Evolutionary conservation across 2,888 invertebrate genomes (phyloP).

Genomic region (Leucophenga montana): DNA sequence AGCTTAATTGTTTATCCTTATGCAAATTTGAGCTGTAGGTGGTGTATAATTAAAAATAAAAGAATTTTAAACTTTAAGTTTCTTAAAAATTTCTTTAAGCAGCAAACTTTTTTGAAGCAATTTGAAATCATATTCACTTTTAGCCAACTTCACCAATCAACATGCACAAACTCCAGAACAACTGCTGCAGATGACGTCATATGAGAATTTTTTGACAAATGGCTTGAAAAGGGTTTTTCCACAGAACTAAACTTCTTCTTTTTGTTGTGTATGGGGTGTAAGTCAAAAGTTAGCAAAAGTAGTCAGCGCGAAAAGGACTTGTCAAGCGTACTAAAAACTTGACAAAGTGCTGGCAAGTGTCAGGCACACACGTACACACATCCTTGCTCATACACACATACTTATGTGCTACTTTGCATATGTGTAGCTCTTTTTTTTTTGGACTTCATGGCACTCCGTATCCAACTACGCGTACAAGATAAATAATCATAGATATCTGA

Average conservation of each 20-base stretch:
- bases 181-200: slow-evolving; percentile 56
- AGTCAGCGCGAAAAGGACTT: slow-evolving; percentile 38
- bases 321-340: slow-evolving; percentile 65
- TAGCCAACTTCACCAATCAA: not conserved
- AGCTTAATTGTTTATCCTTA: slow-evolving; percentile 58
- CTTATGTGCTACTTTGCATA: slow-evolving; percentile 50
- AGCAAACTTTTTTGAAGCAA: not conserved
- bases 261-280: too few relatives aligned
- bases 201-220: slow-evolving; percentile 60
- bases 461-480: slow-evolving; percentile 65
- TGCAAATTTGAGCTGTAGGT: slow-evolving; percentile 54
- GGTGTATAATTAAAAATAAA: slow-evolving; percentile 42
- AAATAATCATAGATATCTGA: slow-evolving; percentile 61
- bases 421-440: slow-evolving; percentile 39
- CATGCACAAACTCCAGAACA: not conserved
- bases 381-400: slow-evolving; percentile 37
- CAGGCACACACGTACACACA: slow-evolving; percentile 44
- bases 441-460: slow-evolving; percentile 39
- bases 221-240: slow-evolving; percentile 49
- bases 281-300: slow-evolving; percentile 35
- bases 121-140: too few relatives aligned
- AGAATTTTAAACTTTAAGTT: slow-evolving; percentile 24
- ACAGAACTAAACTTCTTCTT: not conserved
- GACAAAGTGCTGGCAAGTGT: slow-evolving; percentile 65
- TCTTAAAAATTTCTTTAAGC: not conserved